A percentile compares a stretch with the other conserved stretches of the same genome.
Evolutionary conservation across 2,888 invertebrate species (phyloP).

Genomic region (Ectemnius cavifrons): DNA sequence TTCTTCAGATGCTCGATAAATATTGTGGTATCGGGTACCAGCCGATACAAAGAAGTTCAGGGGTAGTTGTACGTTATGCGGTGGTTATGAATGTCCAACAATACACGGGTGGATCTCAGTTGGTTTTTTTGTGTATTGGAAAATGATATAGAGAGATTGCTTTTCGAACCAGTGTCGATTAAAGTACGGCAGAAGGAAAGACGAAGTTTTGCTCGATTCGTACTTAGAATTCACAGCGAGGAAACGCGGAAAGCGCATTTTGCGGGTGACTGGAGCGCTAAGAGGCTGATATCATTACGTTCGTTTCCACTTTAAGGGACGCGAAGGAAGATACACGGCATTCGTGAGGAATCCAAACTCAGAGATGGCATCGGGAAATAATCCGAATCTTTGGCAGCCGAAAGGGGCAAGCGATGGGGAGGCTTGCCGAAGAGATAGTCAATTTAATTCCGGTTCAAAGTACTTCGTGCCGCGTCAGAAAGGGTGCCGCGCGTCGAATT

Average conservation of each 20-base stretch:
- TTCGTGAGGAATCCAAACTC: conserved; percentile 24
- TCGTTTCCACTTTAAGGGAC: conserved; percentile 7
- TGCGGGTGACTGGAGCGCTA: background rate
- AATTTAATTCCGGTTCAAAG: conserved; percentile 61
- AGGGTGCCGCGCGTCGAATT: conserved; percentile 63
- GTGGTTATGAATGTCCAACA: too few relatives aligned
- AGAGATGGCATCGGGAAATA: conserved; percentile 40
- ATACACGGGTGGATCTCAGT: too few relatives aligned
- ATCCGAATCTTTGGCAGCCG: conserved; percentile 46
- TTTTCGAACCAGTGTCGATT: too few relatives aligned
- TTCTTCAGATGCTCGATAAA: conserved; percentile 2
- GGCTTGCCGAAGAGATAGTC: conserved; percentile 22
- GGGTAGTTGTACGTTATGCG: too few relatives aligned
- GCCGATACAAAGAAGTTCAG: too few relatives aligned
- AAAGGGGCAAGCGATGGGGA: conserved; percentile 53
- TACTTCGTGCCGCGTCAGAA: conserved; percentile 52
- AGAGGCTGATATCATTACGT: conserved; percentile 6
- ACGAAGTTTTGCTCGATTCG: too few relatives aligned
- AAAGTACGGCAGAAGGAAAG: too few relatives aligned
- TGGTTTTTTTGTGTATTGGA: too few relatives aligned
- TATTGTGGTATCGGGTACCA: background rate
- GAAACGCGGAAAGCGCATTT: background rate
- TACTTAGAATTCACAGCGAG: too few relatives aligned
- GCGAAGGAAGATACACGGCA: background rate
- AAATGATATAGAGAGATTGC: too few relatives aligned